Evolutionary conservation across 2,113 vertebrate species (phyloP), one percentile per base, ranked within the genome.

Genomic region (Hyla sarda): DNA sequence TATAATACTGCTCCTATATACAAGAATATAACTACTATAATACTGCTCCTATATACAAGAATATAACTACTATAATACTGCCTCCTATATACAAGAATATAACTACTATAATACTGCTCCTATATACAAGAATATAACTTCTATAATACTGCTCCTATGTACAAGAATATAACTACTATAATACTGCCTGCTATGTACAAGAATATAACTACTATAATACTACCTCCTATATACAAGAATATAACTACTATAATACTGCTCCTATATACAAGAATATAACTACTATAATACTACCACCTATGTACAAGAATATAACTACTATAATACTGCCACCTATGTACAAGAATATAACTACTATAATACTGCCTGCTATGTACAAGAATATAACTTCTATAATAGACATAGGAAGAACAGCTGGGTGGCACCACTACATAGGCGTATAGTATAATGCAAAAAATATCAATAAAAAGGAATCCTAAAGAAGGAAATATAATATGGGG

Each of bases 11-110:
- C 60, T 30, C 28, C 62, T 67, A 67, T 67, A 25, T 67, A 67
- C 62, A 71, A 37, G 67, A 71, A 71, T 71, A 71, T 71, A 71
- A 71, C 67, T 71, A 37, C 67, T 71, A 71, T 71, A 71, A 37
- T 41, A 71, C 67, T 71, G 67, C 67, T 3, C 28, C 62, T 67
- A 67, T 67, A 25, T 54, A 21, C 52, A 71, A 71, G 67, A 71
- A 71, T 71, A 71, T 71, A 71, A 71, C 67, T 71, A 37, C 67
- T 71, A 71, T 71, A 71, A 71, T 41, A 71, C 67, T 71, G 32
- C 67, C 4, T n/a, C 32, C 67, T 34, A 32, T 32, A 9, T 58
- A n/a, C 54, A 58, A n/a, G 54, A 58, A 58, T 58, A 71, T 71
- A 71, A 71, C 34, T 71, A 21, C 67, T 71, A 71, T 71, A 71